Percentiles rank a stretch among this genome's conserved stretches.
Conservation (phyloP, 2,797 vertebrate species). For the Microhierax caerulescens region DNA sequence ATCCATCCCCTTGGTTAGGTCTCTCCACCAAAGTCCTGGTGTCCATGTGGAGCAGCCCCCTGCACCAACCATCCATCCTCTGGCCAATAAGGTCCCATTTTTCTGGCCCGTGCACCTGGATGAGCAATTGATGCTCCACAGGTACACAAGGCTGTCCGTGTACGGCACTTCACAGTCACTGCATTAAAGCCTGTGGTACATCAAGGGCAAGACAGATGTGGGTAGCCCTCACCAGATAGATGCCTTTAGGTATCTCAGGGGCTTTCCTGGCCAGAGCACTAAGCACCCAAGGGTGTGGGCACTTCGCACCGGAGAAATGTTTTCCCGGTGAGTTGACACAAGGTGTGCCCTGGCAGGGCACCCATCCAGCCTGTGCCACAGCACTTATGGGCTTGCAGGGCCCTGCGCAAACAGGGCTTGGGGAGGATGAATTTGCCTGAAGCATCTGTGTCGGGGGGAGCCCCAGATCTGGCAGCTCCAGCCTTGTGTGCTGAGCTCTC, state of each 20-base stretch:
- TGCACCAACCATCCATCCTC: not conserved
- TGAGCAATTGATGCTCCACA: not conserved
- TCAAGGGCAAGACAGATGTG: not conserved
- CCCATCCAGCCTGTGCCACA: accelerated
- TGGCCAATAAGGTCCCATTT: not conserved
- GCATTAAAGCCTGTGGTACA: accelerated
- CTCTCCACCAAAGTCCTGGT: not conserved
- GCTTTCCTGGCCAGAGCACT: not conserved
- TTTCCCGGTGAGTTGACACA: not conserved
- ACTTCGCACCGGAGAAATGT: accelerated
- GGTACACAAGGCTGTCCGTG: accelerated
- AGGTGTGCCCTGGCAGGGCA: accelerated
- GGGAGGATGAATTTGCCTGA: accelerated
- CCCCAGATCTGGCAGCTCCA: not conserved
- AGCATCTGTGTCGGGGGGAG: accelerated
- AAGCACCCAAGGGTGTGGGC: not conserved
- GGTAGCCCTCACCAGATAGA: not conserved
- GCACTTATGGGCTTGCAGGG: accelerated
- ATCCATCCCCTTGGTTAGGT: not conserved
- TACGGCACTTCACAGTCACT: accelerated
- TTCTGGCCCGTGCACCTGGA: not conserved
- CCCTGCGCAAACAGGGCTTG: too few species aligned
- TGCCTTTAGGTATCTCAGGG: not conserved
- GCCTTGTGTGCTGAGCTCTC: not conserved
- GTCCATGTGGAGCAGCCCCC: not conserved